phyloP scores from a whole-genome alignment of 2,888 invertebrate genomes.

The Parapristionchus giblindavisi region DNA sequence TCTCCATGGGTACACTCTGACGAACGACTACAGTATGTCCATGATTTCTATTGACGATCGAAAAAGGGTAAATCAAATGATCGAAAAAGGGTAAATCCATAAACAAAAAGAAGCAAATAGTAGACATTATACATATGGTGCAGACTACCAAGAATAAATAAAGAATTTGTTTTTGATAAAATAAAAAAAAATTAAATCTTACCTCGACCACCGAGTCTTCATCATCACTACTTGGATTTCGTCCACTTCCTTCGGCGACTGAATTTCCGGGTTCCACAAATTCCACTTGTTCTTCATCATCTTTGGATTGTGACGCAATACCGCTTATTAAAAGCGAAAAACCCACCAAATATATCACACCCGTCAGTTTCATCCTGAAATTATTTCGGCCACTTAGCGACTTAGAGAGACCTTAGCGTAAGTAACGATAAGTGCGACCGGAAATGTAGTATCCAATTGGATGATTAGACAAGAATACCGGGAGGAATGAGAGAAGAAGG shows the following conservation, averaged over 20 bases:
- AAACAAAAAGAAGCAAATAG: neutral
- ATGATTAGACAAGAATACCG: too few relatives aligned
- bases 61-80: neutral
- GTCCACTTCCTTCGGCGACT: slow-evolving; percentile 7
- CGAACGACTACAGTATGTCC: too few relatives aligned
- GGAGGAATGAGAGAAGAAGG: too few relatives aligned
- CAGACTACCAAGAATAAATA: neutral
- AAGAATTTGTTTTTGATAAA: neutral
- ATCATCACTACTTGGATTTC: slow-evolving; percentile 7
- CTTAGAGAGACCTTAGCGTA: too few relatives aligned
- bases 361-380: slow-evolving; percentile 13
- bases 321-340: neutral
- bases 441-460: too few relatives aligned
- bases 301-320: neutral
- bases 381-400: too few relatives aligned
- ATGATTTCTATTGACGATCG: too few relatives aligned
- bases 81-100: neutral
- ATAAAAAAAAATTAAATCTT: neutral
- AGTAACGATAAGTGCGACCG: too few relatives aligned
- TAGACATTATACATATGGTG: neutral
- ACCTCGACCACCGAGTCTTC: slow-evolving; percentile 9
- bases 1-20: too few relatives aligned
- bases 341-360: neutral
- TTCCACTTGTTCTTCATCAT: slow-evolving; percentile 9
- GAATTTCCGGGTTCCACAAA: neutral